Conservation (phyloP, 1,140 invertebrate genomes). For the Atta cephalotes region DNA sequence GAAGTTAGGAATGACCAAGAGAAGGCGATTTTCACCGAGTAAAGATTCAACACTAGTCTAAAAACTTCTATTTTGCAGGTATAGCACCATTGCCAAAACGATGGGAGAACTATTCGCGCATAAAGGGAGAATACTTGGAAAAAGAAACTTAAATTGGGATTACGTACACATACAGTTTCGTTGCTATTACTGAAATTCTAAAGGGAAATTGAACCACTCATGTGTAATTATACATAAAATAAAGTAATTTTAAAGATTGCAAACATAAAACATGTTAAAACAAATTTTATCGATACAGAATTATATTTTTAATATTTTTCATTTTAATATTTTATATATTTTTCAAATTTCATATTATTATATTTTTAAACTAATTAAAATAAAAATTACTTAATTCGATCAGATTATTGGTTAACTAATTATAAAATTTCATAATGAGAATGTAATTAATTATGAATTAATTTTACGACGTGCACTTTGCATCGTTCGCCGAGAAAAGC, state of each 20-base stretch:
- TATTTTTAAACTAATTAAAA: not conserved
- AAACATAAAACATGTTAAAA: not conserved
- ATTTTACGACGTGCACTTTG: not conserved
- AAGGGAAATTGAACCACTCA: too few species aligned
- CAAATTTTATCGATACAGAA: not conserved
- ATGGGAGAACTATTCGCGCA: too few species aligned
- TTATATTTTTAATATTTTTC: not conserved
- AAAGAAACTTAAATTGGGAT: too few species aligned
- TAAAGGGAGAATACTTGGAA: too few species aligned
- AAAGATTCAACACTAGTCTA: too few species aligned
- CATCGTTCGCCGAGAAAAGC: constrained; percentile 1
- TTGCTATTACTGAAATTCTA: too few species aligned
- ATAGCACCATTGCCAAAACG: too few species aligned
- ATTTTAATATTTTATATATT: too few species aligned
- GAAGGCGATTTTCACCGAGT: too few species aligned
- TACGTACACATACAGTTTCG: too few species aligned
- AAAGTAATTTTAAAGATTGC: not conserved
- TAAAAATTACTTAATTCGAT: constrained; percentile 2
- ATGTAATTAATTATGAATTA: constrained; percentile 23
- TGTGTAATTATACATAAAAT: not conserved
- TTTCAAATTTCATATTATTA: not conserved
- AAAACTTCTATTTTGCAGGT: too few species aligned
- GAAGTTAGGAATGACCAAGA: too few species aligned
- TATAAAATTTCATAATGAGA: not conserved
- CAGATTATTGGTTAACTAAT: not conserved